Conservation (phyloP, 2,113 vertebrate genomes). For the Nestor notabilis region DNA sequence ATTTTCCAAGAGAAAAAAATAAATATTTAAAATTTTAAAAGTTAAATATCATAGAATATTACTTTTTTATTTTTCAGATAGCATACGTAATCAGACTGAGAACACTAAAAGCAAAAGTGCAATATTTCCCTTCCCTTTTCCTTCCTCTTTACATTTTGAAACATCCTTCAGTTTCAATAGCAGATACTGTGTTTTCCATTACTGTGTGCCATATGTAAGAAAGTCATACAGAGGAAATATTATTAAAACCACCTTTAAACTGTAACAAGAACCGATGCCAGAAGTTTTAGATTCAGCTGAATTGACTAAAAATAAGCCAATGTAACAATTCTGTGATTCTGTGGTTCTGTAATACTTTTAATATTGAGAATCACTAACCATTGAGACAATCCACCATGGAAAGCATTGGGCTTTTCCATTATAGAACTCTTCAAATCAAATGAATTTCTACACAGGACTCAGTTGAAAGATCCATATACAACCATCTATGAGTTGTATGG, state of each 20-base stretch:
- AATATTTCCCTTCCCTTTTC: not conserved
- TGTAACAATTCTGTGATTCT: not conserved
- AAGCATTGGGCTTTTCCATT: not conserved
- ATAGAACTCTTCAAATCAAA: not conserved
- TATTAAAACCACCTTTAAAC: not conserved
- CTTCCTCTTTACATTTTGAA: not conserved
- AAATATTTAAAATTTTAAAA: not conserved
- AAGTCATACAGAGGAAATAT: not conserved
- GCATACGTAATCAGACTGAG: not conserved
- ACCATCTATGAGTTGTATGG: accelerated
- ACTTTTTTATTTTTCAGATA: not conserved
- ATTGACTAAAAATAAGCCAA: not conserved
- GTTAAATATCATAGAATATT: not conserved
- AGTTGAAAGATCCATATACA: not conserved
- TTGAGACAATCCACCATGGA: not conserved
- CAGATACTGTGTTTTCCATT: not conserved
- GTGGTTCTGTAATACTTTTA: not conserved
- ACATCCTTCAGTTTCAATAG: not conserved
- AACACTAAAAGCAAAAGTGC: not conserved
- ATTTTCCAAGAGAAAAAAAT: not conserved
- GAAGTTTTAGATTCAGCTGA: not conserved
- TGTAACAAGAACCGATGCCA: accelerated
- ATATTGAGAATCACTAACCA: not conserved
- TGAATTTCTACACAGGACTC: not conserved
- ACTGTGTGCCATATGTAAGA: not conserved